Conservation (phyloP, 2,888 invertebrate genomes). For the Linnaemya tessellans region DNA sequence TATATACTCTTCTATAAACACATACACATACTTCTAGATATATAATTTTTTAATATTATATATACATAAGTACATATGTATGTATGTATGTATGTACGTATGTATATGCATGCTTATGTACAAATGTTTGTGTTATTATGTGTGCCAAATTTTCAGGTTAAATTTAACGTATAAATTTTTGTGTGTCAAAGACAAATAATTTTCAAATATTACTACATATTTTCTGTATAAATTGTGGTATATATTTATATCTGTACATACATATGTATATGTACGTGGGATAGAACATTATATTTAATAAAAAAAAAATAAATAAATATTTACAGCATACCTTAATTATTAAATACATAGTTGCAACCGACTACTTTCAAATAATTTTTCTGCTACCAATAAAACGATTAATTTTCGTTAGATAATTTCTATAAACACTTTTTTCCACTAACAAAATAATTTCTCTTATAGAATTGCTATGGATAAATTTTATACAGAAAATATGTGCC, state of each 20-base stretch:
- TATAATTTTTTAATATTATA: no score
- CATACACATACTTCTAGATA: background rate
- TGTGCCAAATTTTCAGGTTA: constrained; percentile 41
- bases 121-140: no score
- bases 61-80: no score
- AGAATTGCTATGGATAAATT: background rate
- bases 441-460: background rate
- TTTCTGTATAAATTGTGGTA: background rate
- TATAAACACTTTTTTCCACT: background rate
- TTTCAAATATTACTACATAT: background rate
- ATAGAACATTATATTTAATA: background rate
- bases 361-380: background rate
- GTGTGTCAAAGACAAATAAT: constrained; percentile 55
- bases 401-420: background rate
- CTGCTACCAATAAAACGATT: background rate
- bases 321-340: background rate
- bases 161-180: constrained; percentile 19
- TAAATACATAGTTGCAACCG: background rate
- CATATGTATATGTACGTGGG: background rate
- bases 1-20: background rate
- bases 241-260: background rate
- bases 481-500: background rate
- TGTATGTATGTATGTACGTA: background rate
- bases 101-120: background rate
- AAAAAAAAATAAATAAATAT: background rate